Conservation (phyloP, 2,113 vertebrate species). For the Syngnathus scovelli region DNA sequence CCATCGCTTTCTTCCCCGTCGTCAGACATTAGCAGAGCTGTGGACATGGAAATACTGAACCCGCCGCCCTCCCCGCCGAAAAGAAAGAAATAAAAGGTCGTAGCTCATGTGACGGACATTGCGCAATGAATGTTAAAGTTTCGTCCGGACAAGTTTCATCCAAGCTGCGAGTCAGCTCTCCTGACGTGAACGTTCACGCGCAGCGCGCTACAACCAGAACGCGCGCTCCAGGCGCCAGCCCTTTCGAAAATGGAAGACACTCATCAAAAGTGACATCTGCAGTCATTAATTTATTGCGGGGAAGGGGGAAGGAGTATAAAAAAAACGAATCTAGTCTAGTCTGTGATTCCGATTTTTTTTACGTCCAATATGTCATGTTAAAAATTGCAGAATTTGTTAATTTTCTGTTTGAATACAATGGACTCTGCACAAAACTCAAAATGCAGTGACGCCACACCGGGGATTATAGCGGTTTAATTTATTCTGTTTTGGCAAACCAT, state of each 20-base stretch:
- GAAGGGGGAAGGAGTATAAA: not conserved
- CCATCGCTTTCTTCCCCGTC: constrained; percentile 59
- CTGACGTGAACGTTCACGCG: constrained; percentile 35
- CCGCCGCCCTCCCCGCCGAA: too few species aligned
- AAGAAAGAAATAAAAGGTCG: too few species aligned
- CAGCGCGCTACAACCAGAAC: constrained; percentile 49
- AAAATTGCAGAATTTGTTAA: too few species aligned
- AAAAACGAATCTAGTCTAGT: not conserved
- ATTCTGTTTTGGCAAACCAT: too few species aligned
- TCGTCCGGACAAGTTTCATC: constrained; percentile 38
- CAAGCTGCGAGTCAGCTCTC: constrained; percentile 21
- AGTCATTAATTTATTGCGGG: not conserved
- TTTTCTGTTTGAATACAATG: too few species aligned
- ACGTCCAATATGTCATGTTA: too few species aligned
- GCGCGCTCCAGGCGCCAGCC: constrained; percentile 55
- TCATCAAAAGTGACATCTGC: constrained; percentile 7
- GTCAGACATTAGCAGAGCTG: constrained; percentile 65
- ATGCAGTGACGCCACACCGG: too few species aligned
- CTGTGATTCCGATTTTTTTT: not conserved
- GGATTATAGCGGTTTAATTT: too few species aligned
- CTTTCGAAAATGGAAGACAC: constrained; percentile 48
- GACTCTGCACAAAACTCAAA: too few species aligned
- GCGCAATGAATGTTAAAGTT: constrained; percentile 47
- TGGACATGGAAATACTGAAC: not conserved
- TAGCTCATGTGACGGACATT: constrained; percentile 29